These are phyloP conservation scores for Phainopepla nitens DNA, from an alignment of 2,113 vertebrate species.

Conservation along the genomic window DNA sequence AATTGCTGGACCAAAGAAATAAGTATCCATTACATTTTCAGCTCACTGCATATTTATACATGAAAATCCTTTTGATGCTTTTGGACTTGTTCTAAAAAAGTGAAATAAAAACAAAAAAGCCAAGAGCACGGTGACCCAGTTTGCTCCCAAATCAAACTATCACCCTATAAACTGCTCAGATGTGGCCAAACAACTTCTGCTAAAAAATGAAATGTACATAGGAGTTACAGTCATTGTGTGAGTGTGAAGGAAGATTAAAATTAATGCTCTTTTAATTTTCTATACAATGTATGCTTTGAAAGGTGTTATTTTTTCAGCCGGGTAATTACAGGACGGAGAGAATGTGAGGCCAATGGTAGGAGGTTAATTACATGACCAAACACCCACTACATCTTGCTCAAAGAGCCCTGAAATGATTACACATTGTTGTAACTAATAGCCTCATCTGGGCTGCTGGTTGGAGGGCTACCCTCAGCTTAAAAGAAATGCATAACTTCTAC, in stretches of 20 bases:
- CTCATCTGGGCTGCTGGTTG: neutral
- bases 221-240: neutral
- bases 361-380: slow-evolving; percentile 48
- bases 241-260: neutral
- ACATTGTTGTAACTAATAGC: neutral
- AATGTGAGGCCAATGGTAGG: neutral
- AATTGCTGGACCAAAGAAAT: neutral
- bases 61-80: neutral
- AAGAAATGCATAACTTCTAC: neutral
- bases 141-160: neutral
- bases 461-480: neutral
- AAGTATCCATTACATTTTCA: neutral
- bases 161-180: neutral
- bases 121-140: neutral
- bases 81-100: neutral
- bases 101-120: neutral
- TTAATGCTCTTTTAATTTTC: slow-evolving; percentile 9
- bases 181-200: neutral
- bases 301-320: neutral
- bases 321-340: slow-evolving; percentile 43
- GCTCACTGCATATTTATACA: neutral
- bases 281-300: neutral
- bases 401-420: slow-evolving; percentile 11
- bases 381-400: slow-evolving; percentile 12
- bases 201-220: neutral